Evolutionary conservation across 2,113 vertebrate genomes (phyloP), one percentile per base, ranked within the genome.

Genomic region (Callorhinus ursinus): DNA sequence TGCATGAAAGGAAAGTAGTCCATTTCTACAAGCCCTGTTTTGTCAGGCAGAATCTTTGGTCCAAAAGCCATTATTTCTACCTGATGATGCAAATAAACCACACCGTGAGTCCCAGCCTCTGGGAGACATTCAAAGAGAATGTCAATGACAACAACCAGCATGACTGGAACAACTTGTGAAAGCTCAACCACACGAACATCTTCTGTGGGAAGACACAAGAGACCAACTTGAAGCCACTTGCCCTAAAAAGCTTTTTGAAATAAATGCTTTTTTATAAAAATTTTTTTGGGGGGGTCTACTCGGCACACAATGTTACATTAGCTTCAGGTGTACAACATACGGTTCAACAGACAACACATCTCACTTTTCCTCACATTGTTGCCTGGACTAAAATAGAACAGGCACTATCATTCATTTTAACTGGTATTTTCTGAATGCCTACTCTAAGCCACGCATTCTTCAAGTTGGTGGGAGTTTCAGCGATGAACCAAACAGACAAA

Each of bases 401-500:
- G 59, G 24, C 10, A 74, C 46, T 84, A 57, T 22, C 2, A 3
- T 79, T 87, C 51, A 71, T 39, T 55, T 51, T 65, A 90, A 77
- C 69, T 1, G 1, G 21, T 63, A 87, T 31, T 42, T 92, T 76
- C 51, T 71, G 42, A 57, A 87, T 33, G 61, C 49, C 69, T 63
- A 42, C n/a, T 51, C 63, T 12, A 14, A 51, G 18, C 10, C 42
- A 96, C 65, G 31, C 1, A 53, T 33, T 63, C n/a, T 86, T 89
- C 31, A 55, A 33, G 3, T 16, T 76, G 51, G 6, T 42, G 15
- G 69, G 57, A 71, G 11, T 93, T 88, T 57, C 26, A 71, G n/a
- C 12, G 59, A 95, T 26, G 65, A 95, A 71, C 24, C 79, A 95
- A 86, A 81, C 33, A 92, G 55, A 74, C 55, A 90, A 81, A 82